A percentile compares a stretch with the other conserved stretches of the same genome.
These are phyloP conservation scores for Lophius piscatorius DNA, from an alignment of 2,113 vertebrate genomes.

Conservation along the genomic window DNA sequence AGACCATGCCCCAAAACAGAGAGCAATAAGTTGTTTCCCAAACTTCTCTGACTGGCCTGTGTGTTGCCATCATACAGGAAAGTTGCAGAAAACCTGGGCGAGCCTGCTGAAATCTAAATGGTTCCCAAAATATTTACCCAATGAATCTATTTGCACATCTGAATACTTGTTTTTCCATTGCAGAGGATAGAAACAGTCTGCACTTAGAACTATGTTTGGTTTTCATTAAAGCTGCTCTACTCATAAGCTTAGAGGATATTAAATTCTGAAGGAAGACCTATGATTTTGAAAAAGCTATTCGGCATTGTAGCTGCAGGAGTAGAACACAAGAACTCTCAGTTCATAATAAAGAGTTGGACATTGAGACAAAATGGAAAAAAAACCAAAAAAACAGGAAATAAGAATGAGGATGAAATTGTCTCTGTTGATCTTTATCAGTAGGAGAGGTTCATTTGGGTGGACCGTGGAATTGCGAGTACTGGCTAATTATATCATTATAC, in stretches of 20 bases:
- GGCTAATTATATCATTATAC: constrained; percentile 62
- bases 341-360: neutral
- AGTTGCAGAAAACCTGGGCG: constrained; percentile 29
- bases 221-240: constrained; percentile 35
- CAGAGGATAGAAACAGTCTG: constrained; percentile 10
- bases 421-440: constrained; percentile 62
- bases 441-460: constrained; percentile 47
- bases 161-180: constrained; percentile 14
- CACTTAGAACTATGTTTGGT: neutral
- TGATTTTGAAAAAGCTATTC: constrained; percentile 13
- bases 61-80: constrained; percentile 27
- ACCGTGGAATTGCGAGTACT: constrained; percentile 27
- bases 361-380: neutral
- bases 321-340: neutral
- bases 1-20: constrained; percentile 40
- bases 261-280: constrained; percentile 14
- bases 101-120: constrained; percentile 41
- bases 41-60: constrained; percentile 44
- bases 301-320: neutral
- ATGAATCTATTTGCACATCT: constrained; percentile 25
- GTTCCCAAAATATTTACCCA: constrained; percentile 62
- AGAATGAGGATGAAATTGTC: constrained; percentile 31
- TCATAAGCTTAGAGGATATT: constrained; percentile 13
- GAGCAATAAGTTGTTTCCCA: constrained; percentile 36
- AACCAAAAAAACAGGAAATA: constrained; percentile 16